Evolutionary conservation across 2,113 vertebrate species (phyloP).

Genomic region (Catagonus wagneri): DNA sequence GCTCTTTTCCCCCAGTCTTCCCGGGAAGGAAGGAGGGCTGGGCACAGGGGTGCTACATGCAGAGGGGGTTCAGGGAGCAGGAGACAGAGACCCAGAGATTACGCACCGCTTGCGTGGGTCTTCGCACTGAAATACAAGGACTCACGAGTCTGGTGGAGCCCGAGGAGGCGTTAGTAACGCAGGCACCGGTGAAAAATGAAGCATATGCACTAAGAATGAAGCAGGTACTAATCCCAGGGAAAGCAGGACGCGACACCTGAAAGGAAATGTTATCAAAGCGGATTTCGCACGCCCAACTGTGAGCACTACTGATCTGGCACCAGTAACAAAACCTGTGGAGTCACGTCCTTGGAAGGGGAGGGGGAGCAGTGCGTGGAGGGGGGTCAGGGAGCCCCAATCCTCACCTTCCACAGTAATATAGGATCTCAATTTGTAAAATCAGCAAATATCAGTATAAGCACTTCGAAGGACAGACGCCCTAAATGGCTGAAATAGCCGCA

Average conservation of each 20-base stretch:
- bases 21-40: neutral
- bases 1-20: neutral
- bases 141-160: neutral
- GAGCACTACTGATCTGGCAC: neutral
- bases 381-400: neutral
- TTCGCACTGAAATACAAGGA: too few species aligned
- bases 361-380: neutral
- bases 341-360: accelerated
- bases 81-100: neutral
- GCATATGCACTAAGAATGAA: neutral
- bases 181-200: neutral
- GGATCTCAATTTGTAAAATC: accelerated
- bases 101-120: accelerated
- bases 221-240: neutral
- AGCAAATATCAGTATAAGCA: neutral
- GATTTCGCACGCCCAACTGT: accelerated
- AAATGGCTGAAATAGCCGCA: neutral
- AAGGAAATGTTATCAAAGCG: neutral
- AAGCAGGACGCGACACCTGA: neutral
- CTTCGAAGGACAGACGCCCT: neutral
- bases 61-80: neutral
- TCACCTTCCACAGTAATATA: neutral
- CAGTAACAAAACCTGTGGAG: too few species aligned
- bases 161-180: neutral
- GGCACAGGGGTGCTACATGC: neutral